Percentiles rank a stretch among this genome's conserved stretches.
Conservation (phyloP, 30 jellyfish, hydroid and myxozoan genomes). For the Sanderia malayensis region DNA sequence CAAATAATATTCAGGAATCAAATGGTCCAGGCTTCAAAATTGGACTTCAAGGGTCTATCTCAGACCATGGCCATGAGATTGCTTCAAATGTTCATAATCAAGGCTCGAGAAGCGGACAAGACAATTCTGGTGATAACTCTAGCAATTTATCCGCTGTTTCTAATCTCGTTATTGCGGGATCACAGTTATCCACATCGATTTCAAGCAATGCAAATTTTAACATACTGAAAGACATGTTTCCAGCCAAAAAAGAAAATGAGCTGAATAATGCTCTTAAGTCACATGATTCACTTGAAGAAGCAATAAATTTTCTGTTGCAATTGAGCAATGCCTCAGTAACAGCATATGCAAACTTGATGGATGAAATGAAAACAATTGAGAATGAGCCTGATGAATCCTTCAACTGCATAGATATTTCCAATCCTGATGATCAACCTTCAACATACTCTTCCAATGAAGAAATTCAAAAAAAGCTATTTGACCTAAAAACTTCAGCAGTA, state of each 20-base stretch:
- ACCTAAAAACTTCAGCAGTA: background rate
- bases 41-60: background rate
- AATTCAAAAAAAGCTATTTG: background rate
- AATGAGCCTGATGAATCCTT: background rate
- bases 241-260: background rate
- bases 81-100: background rate
- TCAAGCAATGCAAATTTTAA: background rate
- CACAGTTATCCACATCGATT: background rate
- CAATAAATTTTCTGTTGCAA: background rate
- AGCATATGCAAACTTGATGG: conserved; percentile 1
- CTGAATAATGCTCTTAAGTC: background rate
- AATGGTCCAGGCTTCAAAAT: background rate
- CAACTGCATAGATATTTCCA: background rate
- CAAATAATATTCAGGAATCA: background rate
- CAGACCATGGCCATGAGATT: background rate
- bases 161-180: background rate
- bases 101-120: conserved; percentile 1
- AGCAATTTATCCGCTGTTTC: background rate
- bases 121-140: background rate
- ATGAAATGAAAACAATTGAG: background rate
- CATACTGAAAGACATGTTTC: background rate
- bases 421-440: background rate
- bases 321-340: background rate
- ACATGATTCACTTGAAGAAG: background rate
- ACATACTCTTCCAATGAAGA: background rate